Evolutionary conservation across 2,797 vertebrate species (phyloP), one percentile per base, ranked within the genome.

Genomic region (Knipowitschia caucasica): DNA sequence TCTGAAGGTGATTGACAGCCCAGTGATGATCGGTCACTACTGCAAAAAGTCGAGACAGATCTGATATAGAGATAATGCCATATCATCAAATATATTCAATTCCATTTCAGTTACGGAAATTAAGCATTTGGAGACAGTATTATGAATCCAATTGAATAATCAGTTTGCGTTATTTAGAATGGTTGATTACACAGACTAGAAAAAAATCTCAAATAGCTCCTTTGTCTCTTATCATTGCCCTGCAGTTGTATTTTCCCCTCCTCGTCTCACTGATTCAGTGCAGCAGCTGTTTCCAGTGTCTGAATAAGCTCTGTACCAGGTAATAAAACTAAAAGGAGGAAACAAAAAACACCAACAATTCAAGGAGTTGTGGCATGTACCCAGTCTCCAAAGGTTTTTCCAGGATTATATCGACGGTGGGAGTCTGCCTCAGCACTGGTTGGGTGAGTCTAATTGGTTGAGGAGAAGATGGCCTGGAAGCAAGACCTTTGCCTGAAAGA

Each of bases 371-470:
- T 1, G 35, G 29, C 18, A 82, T 95, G 87, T 76, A 98, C 96
- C 83, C 88, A 21, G 81, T 80, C 64, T 91, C 89, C 52, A 89
- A 72, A 27, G 89, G 91, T 39, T 80, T 88, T 75, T 91, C 85
- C 29, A 94, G 65, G 39, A 94, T 1, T 55, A 93, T 89, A 55
- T 89, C 88, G 14, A 55, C 84, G 2, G 77, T 66, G 10, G 75
- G 51, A 9, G 82, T 80, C 59, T 64, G 81, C 7, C 4, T 53
- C 46, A 70, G 54, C 1, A 45, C 61, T 40, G 76, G 71, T 69
- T 66, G 92, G 44, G 91, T 93, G 73, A 96, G 88, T 57, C 81
- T 90, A 80, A 96, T 86, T 35, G 92, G 93, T 71, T 82, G 87
- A 66, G 93, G 92, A 74, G 89, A 87, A n/a, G 23, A 46, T 52